Percentiles rank a stretch among this genome's conserved stretches.
These are phyloP conservation scores for Priocnemis perturbator DNA, from an alignment of 2,888 invertebrate genomes.

Conservation along the genomic window DNA sequence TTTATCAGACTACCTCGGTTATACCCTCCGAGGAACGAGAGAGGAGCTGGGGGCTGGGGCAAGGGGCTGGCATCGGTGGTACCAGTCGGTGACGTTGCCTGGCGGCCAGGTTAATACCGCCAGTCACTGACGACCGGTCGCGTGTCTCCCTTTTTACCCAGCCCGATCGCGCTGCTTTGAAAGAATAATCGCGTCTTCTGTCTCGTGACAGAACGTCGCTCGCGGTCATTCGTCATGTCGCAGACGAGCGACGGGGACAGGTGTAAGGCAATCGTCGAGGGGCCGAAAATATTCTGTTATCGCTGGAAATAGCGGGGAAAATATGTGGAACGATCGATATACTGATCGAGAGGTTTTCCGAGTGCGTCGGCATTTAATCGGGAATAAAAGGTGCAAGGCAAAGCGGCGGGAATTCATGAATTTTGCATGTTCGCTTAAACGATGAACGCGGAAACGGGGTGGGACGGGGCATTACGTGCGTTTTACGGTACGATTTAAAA, in stretches of 20 bases:
- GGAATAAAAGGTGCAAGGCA: no score
- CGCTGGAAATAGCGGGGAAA: no score
- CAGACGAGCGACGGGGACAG: no score
- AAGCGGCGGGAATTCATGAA: no score
- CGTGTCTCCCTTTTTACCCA: background rate
- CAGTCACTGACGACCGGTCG: background rate
- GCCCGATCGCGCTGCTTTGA: background rate
- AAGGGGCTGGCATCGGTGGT: background rate
- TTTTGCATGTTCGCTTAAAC: no score
- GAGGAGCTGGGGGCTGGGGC: background rate
- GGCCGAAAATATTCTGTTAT: background rate
- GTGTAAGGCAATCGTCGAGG: no score
- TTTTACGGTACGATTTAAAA: no score
- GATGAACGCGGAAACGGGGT: no score
- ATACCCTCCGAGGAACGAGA: no score
- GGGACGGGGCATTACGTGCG: no score
- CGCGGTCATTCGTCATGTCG: background rate
- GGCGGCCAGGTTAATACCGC: slow-evolving; percentile 1
- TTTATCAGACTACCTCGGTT: background rate
- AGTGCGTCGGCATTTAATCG: no score
- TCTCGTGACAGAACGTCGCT: slow-evolving; percentile 6
- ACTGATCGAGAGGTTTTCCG: background rate
- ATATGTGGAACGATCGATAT: background rate
- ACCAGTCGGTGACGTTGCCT: slow-evolving; percentile 23
- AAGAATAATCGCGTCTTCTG: no score